phyloP scores from a whole-genome alignment of 1,140 invertebrate species.

The Cotesia vestalis region DNA sequence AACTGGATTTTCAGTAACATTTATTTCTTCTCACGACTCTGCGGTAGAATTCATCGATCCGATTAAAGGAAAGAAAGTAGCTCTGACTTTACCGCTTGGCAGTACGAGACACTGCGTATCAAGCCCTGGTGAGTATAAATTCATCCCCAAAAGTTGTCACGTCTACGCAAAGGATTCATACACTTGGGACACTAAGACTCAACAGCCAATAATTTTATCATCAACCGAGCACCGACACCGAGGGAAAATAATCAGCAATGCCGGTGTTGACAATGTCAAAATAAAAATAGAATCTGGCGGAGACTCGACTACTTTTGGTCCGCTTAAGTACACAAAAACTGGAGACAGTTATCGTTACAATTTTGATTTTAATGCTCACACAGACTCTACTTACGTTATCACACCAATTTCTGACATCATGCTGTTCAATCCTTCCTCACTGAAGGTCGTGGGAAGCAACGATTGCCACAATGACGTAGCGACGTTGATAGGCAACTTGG shows the following conservation, averaged over 20 bases:
- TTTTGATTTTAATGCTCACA: constrained; percentile 66
- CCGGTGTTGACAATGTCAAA: constrained; percentile 45
- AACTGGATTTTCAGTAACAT: constrained; percentile 76
- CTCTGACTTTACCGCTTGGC: constrained; percentile 62
- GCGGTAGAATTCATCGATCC: constrained; percentile 51
- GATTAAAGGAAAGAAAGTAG: constrained; percentile 51
- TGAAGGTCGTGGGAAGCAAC: constrained; percentile 72
- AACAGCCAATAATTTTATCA: constrained; percentile 54
- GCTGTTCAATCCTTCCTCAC: constrained; percentile 75
- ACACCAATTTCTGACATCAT: constrained; percentile 73
- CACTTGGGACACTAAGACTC: constrained; percentile 59
- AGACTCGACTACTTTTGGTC: constrained; percentile 51
- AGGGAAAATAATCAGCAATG: constrained; percentile 54
- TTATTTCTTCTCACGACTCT: constrained; percentile 77
- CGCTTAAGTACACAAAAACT: constrained; percentile 52
- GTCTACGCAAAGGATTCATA: constrained; percentile 71
- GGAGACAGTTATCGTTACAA: constrained; percentile 63
- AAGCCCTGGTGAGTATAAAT: constrained; percentile 75
- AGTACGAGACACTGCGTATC: constrained; percentile 74
- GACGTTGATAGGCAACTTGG: constrained; percentile 59
- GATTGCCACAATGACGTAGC: constrained; percentile 78
- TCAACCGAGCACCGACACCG: constrained; percentile 56
- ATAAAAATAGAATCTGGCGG: constrained; percentile 52
- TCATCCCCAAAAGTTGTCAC: constrained; percentile 85
- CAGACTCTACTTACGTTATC: constrained; percentile 70